Evolutionary conservation across 2,113 vertebrate genomes (phyloP), one percentile per base, ranked within the genome.

Genomic region (Hyperoodon ampullatus): DNA sequence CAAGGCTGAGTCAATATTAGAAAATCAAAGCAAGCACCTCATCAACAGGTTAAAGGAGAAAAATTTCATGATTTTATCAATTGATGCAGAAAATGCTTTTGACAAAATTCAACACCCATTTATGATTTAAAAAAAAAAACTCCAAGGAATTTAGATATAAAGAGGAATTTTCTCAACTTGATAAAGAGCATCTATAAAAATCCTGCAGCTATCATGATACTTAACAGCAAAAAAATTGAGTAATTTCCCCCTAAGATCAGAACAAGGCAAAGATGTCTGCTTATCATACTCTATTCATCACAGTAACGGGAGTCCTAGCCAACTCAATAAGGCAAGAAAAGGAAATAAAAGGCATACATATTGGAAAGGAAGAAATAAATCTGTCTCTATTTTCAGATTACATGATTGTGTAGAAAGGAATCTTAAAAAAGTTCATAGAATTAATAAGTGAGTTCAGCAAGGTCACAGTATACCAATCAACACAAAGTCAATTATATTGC

Each of bases 71-170:
- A 63, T 58, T 58, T 50, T 80, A 61, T 88, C 24, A 70, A 82
- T 55, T 90, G 42, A 87, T 94, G 72, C 23, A 71, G 75, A 61
- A 95, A 26, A 92, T 83, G 18, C 24, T 83, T n/a, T 90, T 91
- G n/a, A 83, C 33, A 70, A 77, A 60, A 77, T 78, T 78, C 14
- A 39, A 42, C 2, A 80, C 6, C 15, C 55, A 80, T 58, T 87
- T 15, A 55, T 55, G 24, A 66, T 50, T 71, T 11, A 3, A 2
- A 24, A 68, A 55, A 55, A 87, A 84, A 66, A 81, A 6, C 18
- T 58, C n/a, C 10, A 42, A 78, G 35, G 74, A 81, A 74, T 77
- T 74, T 53, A 82, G 19, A 82, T 70, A 70, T 55, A 44, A 33
- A 88, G 14, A 50, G 53, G 21, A 44, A 30, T 13, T 47, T 61